phyloP scores from a whole-genome alignment of 1,140 invertebrate species.

The Neoseiulus cucumeris region DNA sequence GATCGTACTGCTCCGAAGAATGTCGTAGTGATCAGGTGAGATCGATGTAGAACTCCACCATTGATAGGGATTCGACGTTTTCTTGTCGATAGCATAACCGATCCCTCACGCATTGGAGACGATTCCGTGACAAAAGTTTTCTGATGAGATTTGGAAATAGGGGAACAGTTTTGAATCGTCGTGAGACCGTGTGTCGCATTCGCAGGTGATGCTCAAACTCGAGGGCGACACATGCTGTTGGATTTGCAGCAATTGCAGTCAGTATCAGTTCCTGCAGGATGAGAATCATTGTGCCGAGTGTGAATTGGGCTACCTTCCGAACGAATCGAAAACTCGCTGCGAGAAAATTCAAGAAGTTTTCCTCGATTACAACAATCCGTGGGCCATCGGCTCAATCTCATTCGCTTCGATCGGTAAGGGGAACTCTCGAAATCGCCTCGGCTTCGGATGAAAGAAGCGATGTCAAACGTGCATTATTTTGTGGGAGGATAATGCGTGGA shows the following conservation, averaged over 20 bases:
- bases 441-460: too few species aligned
- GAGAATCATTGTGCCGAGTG: conserved; percentile 42
- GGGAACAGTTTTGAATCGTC: too few species aligned
- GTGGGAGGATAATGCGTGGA: too few species aligned
- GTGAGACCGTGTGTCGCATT: too few species aligned
- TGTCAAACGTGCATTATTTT: not conserved
- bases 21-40: conserved; percentile 29
- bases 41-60: conserved; percentile 22
- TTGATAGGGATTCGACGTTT: too few species aligned
- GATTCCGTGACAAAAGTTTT: too few species aligned
- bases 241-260: conserved; percentile 39
- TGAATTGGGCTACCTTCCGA: conserved; percentile 28
- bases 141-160: too few species aligned
- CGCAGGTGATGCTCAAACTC: conserved; percentile 21
- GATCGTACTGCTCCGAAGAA: conserved; percentile 30
- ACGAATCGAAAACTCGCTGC: conserved; percentile 28
- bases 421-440: too few species aligned
- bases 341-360: conserved; percentile 33
- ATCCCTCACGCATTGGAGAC: too few species aligned
- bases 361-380: conserved; percentile 34
- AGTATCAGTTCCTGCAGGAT: conserved; percentile 37
- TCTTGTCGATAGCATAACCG: too few species aligned
- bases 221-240: conserved; percentile 38
- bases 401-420: conserved; percentile 30
- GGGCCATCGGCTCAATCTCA: conserved; percentile 37